Base-by-base conservation (phyloP, 1,140 invertebrate genomes). In the Ceratina japonica region DNA sequence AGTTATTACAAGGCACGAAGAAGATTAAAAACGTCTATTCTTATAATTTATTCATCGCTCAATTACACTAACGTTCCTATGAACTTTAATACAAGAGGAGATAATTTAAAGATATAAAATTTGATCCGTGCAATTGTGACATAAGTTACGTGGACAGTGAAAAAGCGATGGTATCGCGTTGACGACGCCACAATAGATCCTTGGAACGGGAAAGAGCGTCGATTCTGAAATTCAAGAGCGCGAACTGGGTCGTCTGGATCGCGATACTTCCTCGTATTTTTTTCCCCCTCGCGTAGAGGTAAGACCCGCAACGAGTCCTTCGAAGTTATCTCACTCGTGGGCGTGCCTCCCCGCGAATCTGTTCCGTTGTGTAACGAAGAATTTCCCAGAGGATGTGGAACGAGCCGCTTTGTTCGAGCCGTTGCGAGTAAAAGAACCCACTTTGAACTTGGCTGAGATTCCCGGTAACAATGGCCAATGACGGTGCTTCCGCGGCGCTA, bases 181-280 rank as follows among this genome's bases (percentile, higher is more conserved):
- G 27, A 2, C 52, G n/a, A 27, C 16, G 49, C 75, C 75, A 44
- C 66, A 54, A 62, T 52, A 52, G 20, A 54, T 71, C 61, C 65
- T 71, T 68, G 49, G 37, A 66, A n/a, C 61, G 68, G 20, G 59
- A 44, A 44, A 27, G 75, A 83, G 59, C 73, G 66, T 24, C 73
- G 51, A 80, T 84, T 84, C 66, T 70, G 77, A 80, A 76, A 73
- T 80, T 80, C 13, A 75, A 80, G 65, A 79, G 49, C 51, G 54
- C 65, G 51, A 75, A 73, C 68, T 76, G 72, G 66, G 81, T 73
- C 72, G 66, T 37, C 15, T 18, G 24, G 71, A 74, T 84, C 61
- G 37, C 31, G 49, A 79, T 79, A 79, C 70, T 73, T 75, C 73
- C 73, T 64, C 44, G 20, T 81, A 54, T 52, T 78, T 69, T 68